Conservation (phyloP, 2,888 invertebrate species). For the Caenorhabditis sp. region DNA sequence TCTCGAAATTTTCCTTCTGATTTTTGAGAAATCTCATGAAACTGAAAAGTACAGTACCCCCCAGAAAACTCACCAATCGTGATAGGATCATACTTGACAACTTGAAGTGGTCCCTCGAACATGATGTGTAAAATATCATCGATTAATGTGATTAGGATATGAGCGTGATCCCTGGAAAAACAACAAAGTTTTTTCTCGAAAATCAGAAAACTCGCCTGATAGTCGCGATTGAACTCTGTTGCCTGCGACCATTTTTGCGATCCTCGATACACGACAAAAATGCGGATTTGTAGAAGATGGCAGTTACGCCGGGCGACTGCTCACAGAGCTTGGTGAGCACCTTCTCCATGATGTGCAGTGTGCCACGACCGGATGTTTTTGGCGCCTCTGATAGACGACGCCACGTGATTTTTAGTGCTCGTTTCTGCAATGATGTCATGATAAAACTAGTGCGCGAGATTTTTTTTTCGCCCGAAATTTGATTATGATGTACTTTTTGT, state of each 20-base stretch:
- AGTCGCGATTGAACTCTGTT: constrained; percentile 19
- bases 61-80: constrained; percentile 51
- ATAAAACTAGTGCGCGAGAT: not conserved
- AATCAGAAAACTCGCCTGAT: constrained; percentile 8
- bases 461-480: not conserved
- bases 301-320: constrained; percentile 49
- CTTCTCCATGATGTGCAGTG: constrained; percentile 67
- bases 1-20: too few species aligned
- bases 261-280: constrained; percentile 66
- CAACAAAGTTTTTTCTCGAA: not conserved
- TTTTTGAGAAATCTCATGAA: too few species aligned
- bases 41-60: too few species aligned
- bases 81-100: constrained; percentile 54
- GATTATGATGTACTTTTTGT: too few species aligned
- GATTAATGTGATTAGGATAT: constrained; percentile 60
- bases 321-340: constrained; percentile 59
- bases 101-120: constrained; percentile 38
- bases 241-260: constrained; percentile 22
- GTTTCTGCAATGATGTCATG: constrained; percentile 45
- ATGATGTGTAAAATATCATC: constrained; percentile 51
- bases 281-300: constrained; percentile 64
- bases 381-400: constrained; percentile 64
- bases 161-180: constrained; percentile 58
- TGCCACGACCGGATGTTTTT: constrained; percentile 63
- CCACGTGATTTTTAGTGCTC: constrained; percentile 65